Conservation (phyloP, 2,113 vertebrate species). For the Nibea albiflora region DNA sequence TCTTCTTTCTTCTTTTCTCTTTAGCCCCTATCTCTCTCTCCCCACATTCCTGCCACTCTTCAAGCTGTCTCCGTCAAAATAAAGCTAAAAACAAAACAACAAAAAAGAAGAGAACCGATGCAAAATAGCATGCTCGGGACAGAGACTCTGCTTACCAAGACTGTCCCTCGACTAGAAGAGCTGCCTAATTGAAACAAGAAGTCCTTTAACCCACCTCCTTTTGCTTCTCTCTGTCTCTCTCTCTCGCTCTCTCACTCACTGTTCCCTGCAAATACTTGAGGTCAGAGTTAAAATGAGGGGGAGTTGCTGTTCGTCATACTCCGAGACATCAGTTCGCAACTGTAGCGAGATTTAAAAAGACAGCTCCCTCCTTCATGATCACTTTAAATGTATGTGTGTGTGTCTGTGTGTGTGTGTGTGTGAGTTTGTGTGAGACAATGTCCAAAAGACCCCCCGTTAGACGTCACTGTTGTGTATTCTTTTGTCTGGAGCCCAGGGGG, state of each 20-base stretch:
- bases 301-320: slow-evolving; percentile 52
- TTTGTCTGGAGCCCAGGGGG: slow-evolving; percentile 79
- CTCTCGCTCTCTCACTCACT: slow-evolving; percentile 19
- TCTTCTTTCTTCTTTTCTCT: slow-evolving; percentile 5
- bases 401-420: slow-evolving; percentile 45
- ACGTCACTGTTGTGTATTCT: slow-evolving; percentile 77
- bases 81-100: too few species aligned
- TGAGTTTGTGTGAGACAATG: slow-evolving; percentile 55
- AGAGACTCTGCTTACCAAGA: slow-evolving; percentile 22
- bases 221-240: slow-evolving; percentile 44
- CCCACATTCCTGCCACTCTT: too few species aligned
- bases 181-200: slow-evolving; percentile 54
- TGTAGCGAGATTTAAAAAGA: slow-evolving; percentile 38
- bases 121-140: slow-evolving; percentile 30
- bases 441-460: slow-evolving; percentile 63
- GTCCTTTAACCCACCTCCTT: slow-evolving; percentile 58
- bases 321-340: slow-evolving; percentile 39
- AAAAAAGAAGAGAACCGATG: slow-evolving; percentile 20
- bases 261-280: slow-evolving; percentile 61
- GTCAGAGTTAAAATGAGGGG: slow-evolving; percentile 68
- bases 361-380: slow-evolving; percentile 55
- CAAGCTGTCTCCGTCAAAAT: too few species aligned
- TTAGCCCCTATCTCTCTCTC: neutral
- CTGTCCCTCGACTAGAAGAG: slow-evolving; percentile 34
- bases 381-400: slow-evolving; percentile 63